Base-by-base conservation (phyloP, 1,140 invertebrate species). In the Cheumatopsyche charites region DNA sequence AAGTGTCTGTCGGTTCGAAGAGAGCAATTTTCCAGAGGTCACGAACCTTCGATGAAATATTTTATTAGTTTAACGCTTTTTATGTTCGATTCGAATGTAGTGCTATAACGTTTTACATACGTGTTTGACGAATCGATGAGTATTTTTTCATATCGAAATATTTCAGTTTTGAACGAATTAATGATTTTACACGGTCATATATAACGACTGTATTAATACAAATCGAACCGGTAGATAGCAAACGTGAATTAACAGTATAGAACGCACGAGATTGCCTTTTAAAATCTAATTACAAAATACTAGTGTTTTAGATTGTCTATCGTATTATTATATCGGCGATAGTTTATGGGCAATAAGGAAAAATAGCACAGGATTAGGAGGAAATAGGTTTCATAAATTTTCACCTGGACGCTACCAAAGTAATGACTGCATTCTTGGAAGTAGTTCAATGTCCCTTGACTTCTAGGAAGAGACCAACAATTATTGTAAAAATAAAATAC, bases 401-500 rank as follows among this genome's bases (percentile, higher is more conserved):
- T 17, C 47, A 52, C 47, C 47, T 52, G n/a, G 7, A 52, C 19
- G 6, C 47, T 17, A 5, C 47, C n/a, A 17, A 52, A 17, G 47
- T 52, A 52, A 52, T 17, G 13, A 52, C 21, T 19, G 11, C 55
- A 26, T 58, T 58, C 55, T 25, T 12, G 23, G 55, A 58, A 58
- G 23, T 58, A 58, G 55, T 58, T 58, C 55, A 58, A 58, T 13
- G 55, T 58, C 23, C 55, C 55, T 58, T 7, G 13, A 7, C 25
- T 58, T 52, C 55, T 26, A 26, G 13, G 55, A 58, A 58, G 13
- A 9, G 17, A 19, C 9, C 47, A 52, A 58, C 21, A 58, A 58
- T 58, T 58, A 58, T 58, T 26, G 55, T 26, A 58, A 58, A 58
- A 58, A 58, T 58, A 58, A 58, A 58, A 58, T 23, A 58, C 55